phyloP scores from a whole-genome alignment of 2,113 vertebrate species.

The Apteryx mantelli region DNA sequence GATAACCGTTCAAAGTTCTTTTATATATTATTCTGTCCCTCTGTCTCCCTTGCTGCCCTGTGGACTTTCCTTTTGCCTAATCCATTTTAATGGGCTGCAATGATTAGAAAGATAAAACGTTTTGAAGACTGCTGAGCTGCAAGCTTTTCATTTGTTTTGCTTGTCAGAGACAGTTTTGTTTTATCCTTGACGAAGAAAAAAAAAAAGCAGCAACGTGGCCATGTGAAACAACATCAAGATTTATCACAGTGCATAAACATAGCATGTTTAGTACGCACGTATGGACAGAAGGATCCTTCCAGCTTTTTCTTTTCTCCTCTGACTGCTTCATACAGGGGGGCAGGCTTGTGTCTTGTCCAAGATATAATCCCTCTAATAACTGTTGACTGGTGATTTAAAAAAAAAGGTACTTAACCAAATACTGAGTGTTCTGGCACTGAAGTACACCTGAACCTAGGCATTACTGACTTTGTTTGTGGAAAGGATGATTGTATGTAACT shows the following conservation, averaged over 20 bases:
- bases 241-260: neutral
- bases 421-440: too few relatives aligned
- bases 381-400: neutral
- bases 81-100: neutral
- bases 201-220: neutral
- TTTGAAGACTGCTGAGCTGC: neutral
- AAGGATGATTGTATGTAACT: too few relatives aligned
- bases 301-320: neutral
- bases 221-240: neutral
- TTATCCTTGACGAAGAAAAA: neutral
- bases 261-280: neutral
- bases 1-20: neutral
- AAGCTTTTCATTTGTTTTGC: neutral
- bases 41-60: neutral
- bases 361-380: neutral
- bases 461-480: neutral
- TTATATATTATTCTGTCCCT: neutral
- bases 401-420: neutral
- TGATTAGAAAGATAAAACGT: neutral
- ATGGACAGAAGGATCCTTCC: neutral
- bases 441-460: neutral
- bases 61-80: neutral
- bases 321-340: neutral
- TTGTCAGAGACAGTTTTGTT: neutral
- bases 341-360: neutral